Percentiles rank a stretch among this genome's conserved stretches.
Conservation (phyloP, 2,888 invertebrate genomes). For the Megalurothrips usitatus region DNA sequence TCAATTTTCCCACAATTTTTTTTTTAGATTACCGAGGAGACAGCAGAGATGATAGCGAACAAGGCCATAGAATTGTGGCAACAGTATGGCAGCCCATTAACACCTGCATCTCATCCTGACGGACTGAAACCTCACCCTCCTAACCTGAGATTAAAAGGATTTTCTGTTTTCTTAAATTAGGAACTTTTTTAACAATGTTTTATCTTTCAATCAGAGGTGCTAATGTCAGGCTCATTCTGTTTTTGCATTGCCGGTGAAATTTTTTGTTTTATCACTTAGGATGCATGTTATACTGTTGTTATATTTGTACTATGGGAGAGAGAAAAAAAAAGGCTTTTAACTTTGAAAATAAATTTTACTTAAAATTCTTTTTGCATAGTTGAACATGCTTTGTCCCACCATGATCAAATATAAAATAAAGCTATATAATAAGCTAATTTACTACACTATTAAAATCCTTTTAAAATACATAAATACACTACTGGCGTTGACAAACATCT, state of each 20-base stretch:
- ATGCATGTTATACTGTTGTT: not conserved
- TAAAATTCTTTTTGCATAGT: not conserved
- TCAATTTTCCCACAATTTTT: not conserved
- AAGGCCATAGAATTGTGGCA: conserved; percentile 32
- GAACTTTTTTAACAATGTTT: not conserved
- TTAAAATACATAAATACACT: not conserved
- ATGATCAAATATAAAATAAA: not conserved
- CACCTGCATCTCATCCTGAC: not conserved
- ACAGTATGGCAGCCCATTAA: conserved; percentile 30
- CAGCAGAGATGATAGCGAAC: conserved; percentile 59
- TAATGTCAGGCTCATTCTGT: no score
- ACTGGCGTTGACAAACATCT: no score
- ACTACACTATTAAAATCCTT: no score
- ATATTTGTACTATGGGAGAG: not conserved
- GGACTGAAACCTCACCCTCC: not conserved
- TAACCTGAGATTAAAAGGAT: conserved; percentile 39
- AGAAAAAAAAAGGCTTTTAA: not conserved
- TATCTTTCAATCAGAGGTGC: no score
- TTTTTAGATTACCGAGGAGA: conserved; percentile 68
- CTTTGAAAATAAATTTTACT: not conserved
- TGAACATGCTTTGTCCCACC: not conserved
- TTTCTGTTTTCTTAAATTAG: conserved; percentile 46
- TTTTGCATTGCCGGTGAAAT: no score
- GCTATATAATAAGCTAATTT: no score
- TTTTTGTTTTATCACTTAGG: not conserved